Percentiles rank a stretch among this genome's conserved stretches.
Evolutionary conservation across 2,888 invertebrate genomes (phyloP).

Genomic region (Leptopilina drosophilae): DNA sequence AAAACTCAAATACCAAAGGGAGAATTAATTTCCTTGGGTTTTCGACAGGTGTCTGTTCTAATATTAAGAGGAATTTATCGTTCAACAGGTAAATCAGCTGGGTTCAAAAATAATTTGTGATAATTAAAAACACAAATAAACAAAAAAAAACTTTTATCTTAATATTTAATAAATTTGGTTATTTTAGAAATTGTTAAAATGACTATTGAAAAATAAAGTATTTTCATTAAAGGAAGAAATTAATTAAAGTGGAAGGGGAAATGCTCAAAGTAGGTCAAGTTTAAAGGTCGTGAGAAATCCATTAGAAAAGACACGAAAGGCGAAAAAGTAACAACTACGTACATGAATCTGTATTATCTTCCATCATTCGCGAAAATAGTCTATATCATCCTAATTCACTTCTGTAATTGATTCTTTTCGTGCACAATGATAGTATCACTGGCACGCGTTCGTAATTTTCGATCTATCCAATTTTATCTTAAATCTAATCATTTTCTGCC

Average conservation of each 20-base stretch:
- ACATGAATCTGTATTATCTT: neutral
- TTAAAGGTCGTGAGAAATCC: constrained; percentile 27
- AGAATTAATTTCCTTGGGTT: neutral
- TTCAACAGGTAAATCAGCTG: neutral
- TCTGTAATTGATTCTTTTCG: constrained; percentile 7
- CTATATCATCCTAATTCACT: constrained; percentile 24
- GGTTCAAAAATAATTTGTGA: neutral
- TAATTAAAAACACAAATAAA: too few relatives aligned
- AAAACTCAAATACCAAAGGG: neutral
- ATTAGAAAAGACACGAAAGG: constrained; percentile 17
- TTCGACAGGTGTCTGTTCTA: constrained; percentile 4
- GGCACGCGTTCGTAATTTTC: constrained; percentile 5
- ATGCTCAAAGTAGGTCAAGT: neutral
- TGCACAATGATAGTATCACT: constrained; percentile 3
- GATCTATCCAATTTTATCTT: neutral
- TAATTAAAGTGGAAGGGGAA: neutral
- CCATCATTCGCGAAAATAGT: neutral
- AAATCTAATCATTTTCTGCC: too few relatives aligned
- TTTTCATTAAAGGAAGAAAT: neutral
- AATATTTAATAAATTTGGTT: too few relatives aligned
- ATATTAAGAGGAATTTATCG: constrained; percentile 17
- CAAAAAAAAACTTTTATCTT: too few relatives aligned
- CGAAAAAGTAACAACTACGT: neutral
- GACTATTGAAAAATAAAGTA: neutral
- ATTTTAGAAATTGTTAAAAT: neutral